Evolutionary conservation across 37 sponge, comb jelly and placozoan genomes (phyloP).

Genomic region (Cladorhizidae sp.): DNA sequence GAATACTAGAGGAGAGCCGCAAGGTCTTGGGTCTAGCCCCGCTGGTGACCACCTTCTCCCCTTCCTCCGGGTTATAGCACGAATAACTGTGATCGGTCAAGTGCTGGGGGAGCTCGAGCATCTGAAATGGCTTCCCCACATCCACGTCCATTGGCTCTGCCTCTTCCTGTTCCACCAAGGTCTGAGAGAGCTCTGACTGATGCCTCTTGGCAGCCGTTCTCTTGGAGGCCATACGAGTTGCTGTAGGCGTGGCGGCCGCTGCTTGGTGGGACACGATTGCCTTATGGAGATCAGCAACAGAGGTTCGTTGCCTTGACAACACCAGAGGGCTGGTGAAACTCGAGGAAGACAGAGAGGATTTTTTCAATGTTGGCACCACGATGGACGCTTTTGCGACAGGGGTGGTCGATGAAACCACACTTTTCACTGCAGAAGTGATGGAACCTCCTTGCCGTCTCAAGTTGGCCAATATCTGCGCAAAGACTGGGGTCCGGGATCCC

Average conservation of each 20-base stretch:
- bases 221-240: background rate
- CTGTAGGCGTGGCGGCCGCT: no score
- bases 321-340: constrained; percentile 18
- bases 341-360: background rate
- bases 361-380: background rate
- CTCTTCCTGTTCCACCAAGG: constrained; percentile 19
- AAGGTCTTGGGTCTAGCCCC: background rate
- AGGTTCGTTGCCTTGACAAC: background rate
- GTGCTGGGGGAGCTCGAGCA: constrained; percentile 40
- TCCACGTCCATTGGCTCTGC: constrained; percentile 62
- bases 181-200: background rate
- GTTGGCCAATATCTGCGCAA: constrained; percentile 25
- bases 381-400: background rate
- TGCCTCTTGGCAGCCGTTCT: constrained; percentile 10
- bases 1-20: constrained; percentile 32
- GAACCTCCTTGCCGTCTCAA: background rate
- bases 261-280: background rate
- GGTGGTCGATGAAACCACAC: background rate
- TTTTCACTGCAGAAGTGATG: background rate
- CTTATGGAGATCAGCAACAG: background rate
- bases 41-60: constrained; percentile 22
- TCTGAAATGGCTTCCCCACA: constrained; percentile 54
- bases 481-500: constrained; percentile 13
- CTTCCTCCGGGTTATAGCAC: constrained; percentile 71
- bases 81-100: constrained; percentile 67